Base-by-base conservation (phyloP, 2,113 vertebrate species). In the Nanorana parkeri region DNA sequence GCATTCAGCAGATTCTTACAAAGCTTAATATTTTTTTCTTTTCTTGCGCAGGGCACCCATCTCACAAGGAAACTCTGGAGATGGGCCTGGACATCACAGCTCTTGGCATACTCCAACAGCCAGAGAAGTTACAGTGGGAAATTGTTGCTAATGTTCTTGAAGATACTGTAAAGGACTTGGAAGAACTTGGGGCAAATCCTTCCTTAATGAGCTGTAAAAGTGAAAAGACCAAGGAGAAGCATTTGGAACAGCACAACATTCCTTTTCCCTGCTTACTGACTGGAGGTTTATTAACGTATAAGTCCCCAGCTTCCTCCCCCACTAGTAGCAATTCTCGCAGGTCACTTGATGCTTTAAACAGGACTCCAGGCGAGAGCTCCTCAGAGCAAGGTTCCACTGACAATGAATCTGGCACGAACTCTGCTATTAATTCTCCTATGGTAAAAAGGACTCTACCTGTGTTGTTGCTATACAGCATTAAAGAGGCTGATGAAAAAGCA, bases 81-180 rank as follows among this genome's bases (percentile, higher is more conserved):
- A 92, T 99, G 84, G 97, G 91, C 87, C 94, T 99, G 16, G 96
- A 97, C 55, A 92, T 99, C 88, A 99, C 97, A 10, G 96, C 97
- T 0, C 93, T 99, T 60, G 97, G 97, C 15, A 91, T 99, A 85
- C 96, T 99, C 56, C 98, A 99, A 87, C 98, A 99, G 87, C 98
- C 98, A 20, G 98, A 99, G 88, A 99, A 97, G 84, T 94, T 98
- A 84, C 97, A 99, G 85, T 99, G 97, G 97, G 98, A 99, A 90
- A 97, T 99, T 68, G 97, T 99, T 86, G 97, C 98, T 85, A 99
- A 97, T 79, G 97, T 98, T 55, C 89, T 99, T 87, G 97, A 99
- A 93, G 98, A 99, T 87, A 99, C 97, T 0, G 97, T 99, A 84
- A 99, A 99, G 89, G 97, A 99, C 89, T 91, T 99, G 55, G 98